Base-by-base conservation (phyloP, 1,140 invertebrate genomes). In the Drosophila bifasciata region DNA sequence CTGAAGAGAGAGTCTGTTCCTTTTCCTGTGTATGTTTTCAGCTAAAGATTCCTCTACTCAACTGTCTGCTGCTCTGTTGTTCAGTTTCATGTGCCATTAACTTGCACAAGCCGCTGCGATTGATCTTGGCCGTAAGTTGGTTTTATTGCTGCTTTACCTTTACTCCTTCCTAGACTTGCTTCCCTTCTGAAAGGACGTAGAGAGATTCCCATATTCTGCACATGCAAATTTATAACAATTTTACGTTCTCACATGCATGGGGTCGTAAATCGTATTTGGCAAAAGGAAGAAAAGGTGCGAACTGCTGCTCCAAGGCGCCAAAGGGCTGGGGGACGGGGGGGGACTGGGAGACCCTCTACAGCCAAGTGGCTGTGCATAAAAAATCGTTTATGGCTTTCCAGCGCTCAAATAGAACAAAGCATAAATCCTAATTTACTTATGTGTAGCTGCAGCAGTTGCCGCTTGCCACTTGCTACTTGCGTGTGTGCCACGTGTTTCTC, bases 401-500 rank as follows among this genome's bases (percentile, higher is more conserved):
- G 77, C 88, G 83, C 83, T 90, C 89, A 90, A 86, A 89, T 83
- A 90, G 80, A 86, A 88, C 81, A 86, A 86, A 90, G 79, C 88
- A 90, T 90, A 90, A 90, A 90, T 90, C 86, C 86, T 90, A 90
- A 90, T 90, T 90, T 90, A 88, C 84, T 88, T 89, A 89, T 76
- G 77, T 79, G 74, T 75, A 70, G 72, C 62, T 77, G 74, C 53
- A 76, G 63, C 57, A 56, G 81, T 61, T 81, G 76, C 67, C 62
- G 55, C 68, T 53, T 41, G 52, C 55, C 61, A 71, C 9, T 66
- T 56, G 50, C 64, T 49, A 52, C 23, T n/a, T 53, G 17, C 46
- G 13, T 50, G 16, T 55, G n/a, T 28, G 23, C 49, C 19, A 40
- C 23, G 49, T 63, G 62, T 55, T 40, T 46, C 55, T 41, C 49